These are phyloP conservation scores for Caenorhabditis inopinata DNA, from an alignment of 1,140 invertebrate genomes.

Conservation along the genomic window DNA sequence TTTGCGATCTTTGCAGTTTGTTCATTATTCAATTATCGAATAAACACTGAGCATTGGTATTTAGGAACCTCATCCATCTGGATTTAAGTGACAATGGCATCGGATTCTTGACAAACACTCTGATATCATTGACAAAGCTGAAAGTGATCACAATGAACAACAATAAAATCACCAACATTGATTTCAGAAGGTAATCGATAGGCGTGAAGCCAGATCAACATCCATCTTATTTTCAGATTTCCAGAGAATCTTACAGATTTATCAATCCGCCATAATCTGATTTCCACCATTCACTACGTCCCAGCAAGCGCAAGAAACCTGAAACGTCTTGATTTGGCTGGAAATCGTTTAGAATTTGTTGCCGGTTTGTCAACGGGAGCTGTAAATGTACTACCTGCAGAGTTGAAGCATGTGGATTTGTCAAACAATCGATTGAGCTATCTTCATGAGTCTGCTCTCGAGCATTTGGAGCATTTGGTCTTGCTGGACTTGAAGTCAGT, in stretches of 20 bases:
- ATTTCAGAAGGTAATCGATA: constrained; percentile 48
- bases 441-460: constrained; percentile 42
- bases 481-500: constrained; percentile 47
- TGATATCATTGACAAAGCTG: constrained; percentile 35
- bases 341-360: constrained; percentile 46
- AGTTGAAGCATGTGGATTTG: constrained; percentile 42
- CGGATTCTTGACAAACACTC: constrained; percentile 44
- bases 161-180: constrained; percentile 48
- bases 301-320: constrained; percentile 32
- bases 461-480: constrained; percentile 39
- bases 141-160: constrained; percentile 46
- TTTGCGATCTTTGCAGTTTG: constrained; percentile 36
- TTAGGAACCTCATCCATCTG: constrained; percentile 47
- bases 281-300: constrained; percentile 45
- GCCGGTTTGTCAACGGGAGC: constrained; percentile 33
- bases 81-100: constrained; percentile 51
- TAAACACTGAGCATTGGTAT: neutral
- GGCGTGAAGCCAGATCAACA: too few species aligned
- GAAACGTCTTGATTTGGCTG: constrained; percentile 44
- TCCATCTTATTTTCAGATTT: constrained; percentile 35
- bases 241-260: constrained; percentile 47
- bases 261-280: constrained; percentile 38
- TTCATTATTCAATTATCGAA: neutral
- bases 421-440: constrained; percentile 42
- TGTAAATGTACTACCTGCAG: constrained; percentile 45